Evolutionary conservation across 2,888 invertebrate species (phyloP), one percentile per base, ranked within the genome.

Genomic region (Eupithecia inturbata): DNA sequence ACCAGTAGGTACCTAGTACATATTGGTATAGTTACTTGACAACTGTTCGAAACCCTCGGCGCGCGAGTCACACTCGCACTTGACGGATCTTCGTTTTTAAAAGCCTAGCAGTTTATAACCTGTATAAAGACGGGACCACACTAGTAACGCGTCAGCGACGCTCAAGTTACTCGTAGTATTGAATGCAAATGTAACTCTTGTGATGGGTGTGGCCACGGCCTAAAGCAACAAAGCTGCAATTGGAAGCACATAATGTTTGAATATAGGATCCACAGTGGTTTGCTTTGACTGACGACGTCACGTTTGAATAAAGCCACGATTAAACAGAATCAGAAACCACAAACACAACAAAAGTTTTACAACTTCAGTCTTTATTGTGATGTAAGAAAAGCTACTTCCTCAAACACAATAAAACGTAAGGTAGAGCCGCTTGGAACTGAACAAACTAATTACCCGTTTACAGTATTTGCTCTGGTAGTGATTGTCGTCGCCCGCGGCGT

Each of bases 401-500:
- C 39, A 64, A n/a, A 41, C 36, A 66, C 66, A 66, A 66, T 66
- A 66, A 22, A 22, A n/a, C 10, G 66, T 66, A 41, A 39, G 64
- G 64, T 64, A 64, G 66, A 81, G 74, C 84, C 84, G 83, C 78
- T 85, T 88, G 82, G 84, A 84, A 88, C 73, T 68, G 88, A 92
- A 87, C 91, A 91, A 92, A 92, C 92, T 92, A 93, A 92, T 92
- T 91, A 92, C 85, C 82, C 89, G 89, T 89, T 91, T 89, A 92
- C 87, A 89, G 84, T 92, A 90, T 92, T 93, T 92, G 88, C 87
- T 85, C 67, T 81, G 83, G 81, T 82, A 85, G 86, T 87, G 91
- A 91, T 90, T 91, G 91, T 91, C 88, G 87, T 85, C 85, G 86
- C 89, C 81, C 77, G 78, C 83, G 87, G 85, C 83, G 82, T 80